These are phyloP conservation scores for Drosophila percnosoma DNA, from an alignment of 2,888 invertebrate genomes.

Conservation along the genomic window DNA sequence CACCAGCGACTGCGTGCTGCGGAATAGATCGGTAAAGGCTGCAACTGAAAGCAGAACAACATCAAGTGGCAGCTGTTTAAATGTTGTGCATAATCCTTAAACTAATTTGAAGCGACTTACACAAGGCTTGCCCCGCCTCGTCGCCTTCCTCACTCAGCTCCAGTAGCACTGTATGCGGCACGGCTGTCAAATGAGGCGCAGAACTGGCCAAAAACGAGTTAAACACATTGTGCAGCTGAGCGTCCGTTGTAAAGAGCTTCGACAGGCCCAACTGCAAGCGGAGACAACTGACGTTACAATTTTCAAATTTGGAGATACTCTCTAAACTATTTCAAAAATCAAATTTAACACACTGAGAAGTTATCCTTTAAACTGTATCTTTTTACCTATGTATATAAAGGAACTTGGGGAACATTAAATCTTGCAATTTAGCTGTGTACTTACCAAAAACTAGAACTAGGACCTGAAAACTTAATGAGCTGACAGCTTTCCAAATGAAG, in stretches of 20 bases:
- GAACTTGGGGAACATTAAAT: neutral
- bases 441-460: neutral
- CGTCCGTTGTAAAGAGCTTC: conserved; percentile 55
- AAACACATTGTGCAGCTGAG: conserved; percentile 60
- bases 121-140: conserved; percentile 42
- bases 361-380: neutral
- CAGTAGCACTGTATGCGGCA: conserved; percentile 58
- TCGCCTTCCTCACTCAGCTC: conserved; percentile 59
- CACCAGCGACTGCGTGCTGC: conserved; percentile 58
- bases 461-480: neutral
- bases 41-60: conserved; percentile 27
- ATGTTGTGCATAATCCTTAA: neutral
- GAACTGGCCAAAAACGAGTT: conserved; percentile 60
- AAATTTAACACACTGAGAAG: neutral
- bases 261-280: conserved; percentile 57
- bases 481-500: neutral
- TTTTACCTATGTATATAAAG: neutral
- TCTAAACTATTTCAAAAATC: neutral
- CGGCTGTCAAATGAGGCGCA: conserved; percentile 62
- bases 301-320: neutral
- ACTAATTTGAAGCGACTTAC: conserved; percentile 45
- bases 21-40: conserved; percentile 67
- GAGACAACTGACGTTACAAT: neutral
- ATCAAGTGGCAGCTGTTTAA: conserved; percentile 38
- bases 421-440: neutral